Evolutionary conservation across 1,140 invertebrate genomes (phyloP), one percentile per base, ranked within the genome.

Genomic region (Meloidogyne exigua): DNA sequence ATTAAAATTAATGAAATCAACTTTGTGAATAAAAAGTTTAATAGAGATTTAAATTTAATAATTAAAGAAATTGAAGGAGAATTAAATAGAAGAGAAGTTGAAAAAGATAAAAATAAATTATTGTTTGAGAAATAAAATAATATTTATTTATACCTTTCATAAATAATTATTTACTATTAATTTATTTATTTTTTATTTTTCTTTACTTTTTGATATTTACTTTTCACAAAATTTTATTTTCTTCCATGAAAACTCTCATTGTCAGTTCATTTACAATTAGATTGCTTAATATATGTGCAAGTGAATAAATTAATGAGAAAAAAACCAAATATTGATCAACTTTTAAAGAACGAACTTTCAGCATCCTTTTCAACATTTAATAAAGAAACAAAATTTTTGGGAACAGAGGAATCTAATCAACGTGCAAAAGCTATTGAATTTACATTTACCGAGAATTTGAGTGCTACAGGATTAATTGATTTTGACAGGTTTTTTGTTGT

Each of bases 281-380:
- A n/a, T n/a, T n/a, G n/a, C n/a, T n/a, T n/a, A n/a, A n/a, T n/a
- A n/a, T n/a, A n/a, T n/a, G n/a, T n/a, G n/a, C n/a, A n/a, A n/a
- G n/a, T n/a, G n/a, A n/a, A n/a, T n/a, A n/a, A n/a, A 32, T 13
- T 28, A 26, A 57, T 25, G 23, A 57, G 23, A 65, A 64, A 32
- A 39, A 42, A 57, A 13, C 23, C 26, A 32, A 73, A 73, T 62
- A 73, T 73, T 32, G 72, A 73, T 49, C 49, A 73, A 25, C 72
- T 73, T 25, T 25, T 73, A 15, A 26, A 39, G 28, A 65, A 73
- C 42, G 49, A 73, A 62, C 44, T 73, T 65, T 23, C 57, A 73
- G 62, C 44, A 28, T 28, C 32, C 32, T 32, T 23, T 63, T 62
- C 39, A 3, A 42, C n/a, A 26, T 73, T 64, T 18, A 62, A 10